Percentiles rank a stretch among this genome's conserved stretches.
Evolutionary conservation across 2,113 vertebrate genomes (phyloP).

Genomic region (Leptobrachium leishanense): DNA sequence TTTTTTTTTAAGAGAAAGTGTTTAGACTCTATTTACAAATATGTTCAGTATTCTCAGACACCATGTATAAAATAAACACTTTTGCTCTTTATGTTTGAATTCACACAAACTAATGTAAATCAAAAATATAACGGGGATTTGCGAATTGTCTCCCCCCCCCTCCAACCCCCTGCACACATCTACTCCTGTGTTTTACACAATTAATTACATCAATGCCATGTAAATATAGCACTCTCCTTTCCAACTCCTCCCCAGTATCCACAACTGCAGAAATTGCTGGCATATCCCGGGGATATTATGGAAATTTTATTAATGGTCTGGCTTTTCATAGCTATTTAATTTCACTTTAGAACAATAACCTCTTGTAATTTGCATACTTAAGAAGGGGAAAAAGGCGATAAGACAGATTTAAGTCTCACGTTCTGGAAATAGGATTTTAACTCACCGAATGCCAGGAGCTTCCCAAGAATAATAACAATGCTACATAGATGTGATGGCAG

Average conservation of each 20-base stretch:
- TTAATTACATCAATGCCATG: slow-evolving; percentile 51
- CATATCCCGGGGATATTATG: slow-evolving; percentile 50
- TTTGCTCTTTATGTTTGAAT: too few species aligned
- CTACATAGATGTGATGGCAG: slow-evolving; percentile 22
- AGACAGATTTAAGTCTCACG: slow-evolving; percentile 42
- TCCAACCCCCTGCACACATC: slow-evolving; percentile 32
- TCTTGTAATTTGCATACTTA: slow-evolving; percentile 51
- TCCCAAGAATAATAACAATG: background rate
- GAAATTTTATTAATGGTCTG: slow-evolving; percentile 51
- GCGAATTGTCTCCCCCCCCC: slow-evolving; percentile 19
- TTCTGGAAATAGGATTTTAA: slow-evolving; percentile 39
- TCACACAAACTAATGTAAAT: too few species aligned
- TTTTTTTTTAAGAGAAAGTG: too few species aligned
- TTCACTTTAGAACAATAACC: slow-evolving; percentile 51
- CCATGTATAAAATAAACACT: too few species aligned
- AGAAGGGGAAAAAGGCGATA: slow-evolving; percentile 43
- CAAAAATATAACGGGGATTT: background rate
- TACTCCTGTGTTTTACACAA: slow-evolving; percentile 48
- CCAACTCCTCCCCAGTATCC: slow-evolving; percentile 46
- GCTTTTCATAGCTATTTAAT: slow-evolving; percentile 51
- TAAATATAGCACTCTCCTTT: slow-evolving; percentile 48
- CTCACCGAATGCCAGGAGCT: slow-evolving; percentile 6
- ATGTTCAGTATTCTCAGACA: too few species aligned
- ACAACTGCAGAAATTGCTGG: slow-evolving; percentile 48
- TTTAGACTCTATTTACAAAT: too few species aligned